A percentile compares a stretch with the other conserved stretches of the same genome.
phyloP scores from a whole-genome alignment of 2,888 invertebrate species.

The Portevinia maculata region DNA sequence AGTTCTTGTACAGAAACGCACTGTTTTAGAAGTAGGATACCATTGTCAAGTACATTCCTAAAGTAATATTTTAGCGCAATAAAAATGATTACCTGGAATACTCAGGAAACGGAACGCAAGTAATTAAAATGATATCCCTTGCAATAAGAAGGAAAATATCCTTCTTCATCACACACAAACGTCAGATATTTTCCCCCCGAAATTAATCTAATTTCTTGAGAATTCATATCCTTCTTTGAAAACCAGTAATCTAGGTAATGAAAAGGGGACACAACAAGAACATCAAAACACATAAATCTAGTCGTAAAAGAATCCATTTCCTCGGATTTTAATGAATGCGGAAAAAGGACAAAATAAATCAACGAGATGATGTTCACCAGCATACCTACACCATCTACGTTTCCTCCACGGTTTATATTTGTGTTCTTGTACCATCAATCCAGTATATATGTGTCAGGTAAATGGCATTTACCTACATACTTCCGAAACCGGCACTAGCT shows the following conservation, averaged over 20 bases:
- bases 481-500: too few species aligned
- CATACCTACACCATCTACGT: background rate
- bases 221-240: background rate
- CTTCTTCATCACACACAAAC: too few species aligned
- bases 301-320: slow-evolving; percentile 62
- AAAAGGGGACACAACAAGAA: background rate
- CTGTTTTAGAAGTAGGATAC: too few species aligned
- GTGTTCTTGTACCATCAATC: slow-evolving; percentile 40
- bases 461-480: slow-evolving; percentile 30
- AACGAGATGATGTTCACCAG: slow-evolving; percentile 40
- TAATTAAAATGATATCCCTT: too few species aligned
- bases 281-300: slow-evolving; percentile 44
- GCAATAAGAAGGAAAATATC: too few species aligned
- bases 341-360: slow-evolving; percentile 55
- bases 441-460: slow-evolving; percentile 39
- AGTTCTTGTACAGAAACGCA: too few species aligned
- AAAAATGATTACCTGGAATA: too few species aligned
- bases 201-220: too few species aligned
- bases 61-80: too few species aligned
- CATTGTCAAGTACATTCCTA: too few species aligned
- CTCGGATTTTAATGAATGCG: slow-evolving; percentile 57
- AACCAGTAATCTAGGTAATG: background rate
- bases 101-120: too few species aligned
- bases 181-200: too few species aligned
- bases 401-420: slow-evolving; percentile 5